These are phyloP conservation scores for Brassicogethes aeneus DNA, from an alignment of 2,888 invertebrate genomes.

Conservation along the genomic window DNA sequence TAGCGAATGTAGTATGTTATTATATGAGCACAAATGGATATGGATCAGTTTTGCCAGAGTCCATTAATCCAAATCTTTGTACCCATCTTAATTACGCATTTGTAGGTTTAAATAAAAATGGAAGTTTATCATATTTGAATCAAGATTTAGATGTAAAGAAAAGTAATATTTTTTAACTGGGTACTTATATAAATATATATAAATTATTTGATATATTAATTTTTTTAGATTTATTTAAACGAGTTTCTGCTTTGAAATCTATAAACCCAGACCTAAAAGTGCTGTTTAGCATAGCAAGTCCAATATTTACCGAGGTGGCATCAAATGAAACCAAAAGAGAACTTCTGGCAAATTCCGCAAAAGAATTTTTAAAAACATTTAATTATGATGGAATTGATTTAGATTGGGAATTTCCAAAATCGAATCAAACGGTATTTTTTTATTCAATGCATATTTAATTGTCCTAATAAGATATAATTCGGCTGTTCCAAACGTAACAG, in stretches of 20 bases:
- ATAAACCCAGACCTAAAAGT: constrained; percentile 10
- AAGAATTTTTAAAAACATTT: constrained; percentile 8
- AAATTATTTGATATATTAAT: background rate
- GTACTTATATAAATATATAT: background rate
- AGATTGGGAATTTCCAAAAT: constrained; percentile 12
- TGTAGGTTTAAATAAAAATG: constrained; percentile 3
- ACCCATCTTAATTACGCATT: constrained; percentile 13
- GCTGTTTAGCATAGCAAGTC: constrained; percentile 6
- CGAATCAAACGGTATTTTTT: constrained; percentile 6
- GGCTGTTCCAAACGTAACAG: too few relatives aligned
- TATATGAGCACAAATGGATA: constrained; percentile 5
- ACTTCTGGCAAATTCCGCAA: constrained; percentile 6
- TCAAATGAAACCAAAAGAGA: constrained; percentile 4
- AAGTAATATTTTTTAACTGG: constrained; percentile 4
- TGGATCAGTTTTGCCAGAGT: constrained; percentile 5
- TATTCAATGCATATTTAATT: too few relatives aligned
- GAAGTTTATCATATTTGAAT: constrained; percentile 6
- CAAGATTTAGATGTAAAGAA: constrained; percentile 6
- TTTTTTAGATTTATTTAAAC: constrained; percentile 11
- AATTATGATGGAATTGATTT: constrained; percentile 13
- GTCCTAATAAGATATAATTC: too few relatives aligned
- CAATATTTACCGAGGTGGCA: constrained; percentile 9
- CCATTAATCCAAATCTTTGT: constrained; percentile 8
- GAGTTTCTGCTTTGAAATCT: constrained; percentile 8
- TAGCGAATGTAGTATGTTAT: constrained; percentile 11